A percentile compares a stretch with the other conserved stretches of the same genome.
Evolutionary conservation across 1,140 invertebrate species (phyloP).

Genomic region (Heliconius congener): DNA sequence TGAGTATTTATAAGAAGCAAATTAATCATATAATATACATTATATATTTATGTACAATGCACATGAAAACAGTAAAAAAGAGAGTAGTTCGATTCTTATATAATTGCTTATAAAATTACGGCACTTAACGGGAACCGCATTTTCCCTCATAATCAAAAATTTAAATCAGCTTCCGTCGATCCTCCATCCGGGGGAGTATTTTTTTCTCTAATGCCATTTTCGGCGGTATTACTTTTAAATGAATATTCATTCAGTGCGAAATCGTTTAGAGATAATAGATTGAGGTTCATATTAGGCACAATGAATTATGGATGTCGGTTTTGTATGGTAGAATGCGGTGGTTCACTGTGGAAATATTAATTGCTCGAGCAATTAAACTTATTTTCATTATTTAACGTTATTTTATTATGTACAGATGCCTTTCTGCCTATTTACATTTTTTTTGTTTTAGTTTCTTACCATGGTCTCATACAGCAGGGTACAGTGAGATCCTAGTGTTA

Average conservation of each 20-base stretch:
- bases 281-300: slow-evolving; percentile 72
- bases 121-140: slow-evolving; percentile 46
- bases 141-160: slow-evolving; percentile 74
- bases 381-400: background rate
- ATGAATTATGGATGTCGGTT: slow-evolving; percentile 67
- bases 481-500: no score
- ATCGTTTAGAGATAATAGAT: slow-evolving; percentile 79
- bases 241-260: slow-evolving; percentile 77
- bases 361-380: slow-evolving; percentile 45
- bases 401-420: no score
- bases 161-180: slow-evolving; percentile 70
- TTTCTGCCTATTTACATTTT: no score
- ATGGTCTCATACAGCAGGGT: no score
- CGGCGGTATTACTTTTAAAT: slow-evolving; percentile 74
- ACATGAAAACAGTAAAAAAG: background rate
- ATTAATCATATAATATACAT: no score
- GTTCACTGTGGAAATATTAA: slow-evolving; percentile 53
- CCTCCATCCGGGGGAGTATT: slow-evolving; percentile 51
- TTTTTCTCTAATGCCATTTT: slow-evolving; percentile 74
- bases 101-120: slow-evolving; percentile 53
- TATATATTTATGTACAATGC: background rate
- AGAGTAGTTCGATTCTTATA: background rate
- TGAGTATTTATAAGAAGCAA: no score
- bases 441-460: no score
- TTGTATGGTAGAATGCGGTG: slow-evolving; percentile 58